Base-by-base conservation (phyloP, 1,140 invertebrate genomes). In the Aphaenogaster rudis region DNA sequence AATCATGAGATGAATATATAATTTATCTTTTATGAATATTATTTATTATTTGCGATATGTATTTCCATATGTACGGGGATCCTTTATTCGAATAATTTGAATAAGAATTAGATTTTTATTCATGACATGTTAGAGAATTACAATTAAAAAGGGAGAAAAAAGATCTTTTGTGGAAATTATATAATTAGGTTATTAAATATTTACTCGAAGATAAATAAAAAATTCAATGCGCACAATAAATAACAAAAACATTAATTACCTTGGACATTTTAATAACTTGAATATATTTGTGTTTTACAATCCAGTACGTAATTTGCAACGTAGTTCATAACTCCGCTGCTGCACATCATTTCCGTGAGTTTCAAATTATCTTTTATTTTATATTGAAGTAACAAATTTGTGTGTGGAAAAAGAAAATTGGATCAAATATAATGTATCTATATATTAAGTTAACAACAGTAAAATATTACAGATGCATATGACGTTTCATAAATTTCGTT, bases 231-330 rank as follows among this genome's bases (percentile, higher is more conserved):
- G 11, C 6, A 8, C 6, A 13, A 69, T 69, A 50, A 50, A 50
- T 69, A 48, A 45, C 9, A 50, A 50, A 48, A 69, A 50, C 21
- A 33, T 69, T 50, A 48, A 69, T 69, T 69, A 69, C 6, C 13
- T 33, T 8, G 42, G 13, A 4, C 42, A 42, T 69, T 69, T 69
- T 69, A 67, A 67, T 67, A 67, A 67, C n/a, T 67, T 67, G 42
- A 67, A 45, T 67, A 69, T 69, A 69, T 69, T 69, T 69, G 66
- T 69, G 50, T 69, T 69, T 69, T 69, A 50, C 66, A 69, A 2
- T 69, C 28, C 13, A 67, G 21, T 21, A 67, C 39, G 39, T 67
- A 48, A 39, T 67, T 67, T 21, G 9, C 64, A 67, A 48, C 39
- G 11, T 67, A 67, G 64, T 67, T 67, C 39, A 67, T 45, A 67